Percentiles rank a stretch among this genome's conserved stretches.
These are phyloP conservation scores for Pammene aurita DNA, from an alignment of 2,888 invertebrate species.

Conservation along the genomic window DNA sequence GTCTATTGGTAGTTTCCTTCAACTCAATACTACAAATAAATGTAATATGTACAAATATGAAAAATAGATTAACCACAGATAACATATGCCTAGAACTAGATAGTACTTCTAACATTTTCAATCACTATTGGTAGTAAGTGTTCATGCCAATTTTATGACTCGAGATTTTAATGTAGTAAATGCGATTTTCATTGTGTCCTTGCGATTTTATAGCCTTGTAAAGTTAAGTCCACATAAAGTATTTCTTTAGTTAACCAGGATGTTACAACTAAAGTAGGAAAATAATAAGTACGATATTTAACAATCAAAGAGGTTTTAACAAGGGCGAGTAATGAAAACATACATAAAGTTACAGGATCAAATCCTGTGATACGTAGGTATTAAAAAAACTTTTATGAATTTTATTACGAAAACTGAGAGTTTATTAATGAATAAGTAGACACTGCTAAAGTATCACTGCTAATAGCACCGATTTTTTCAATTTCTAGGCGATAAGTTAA, in stretches of 20 bases:
- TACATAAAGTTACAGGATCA: too few species aligned
- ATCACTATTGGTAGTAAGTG: not conserved
- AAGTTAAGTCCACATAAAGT: slow-evolving; percentile 15
- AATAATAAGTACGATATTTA: too few species aligned
- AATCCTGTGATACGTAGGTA: too few species aligned
- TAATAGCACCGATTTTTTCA: too few species aligned
- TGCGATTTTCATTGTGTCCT: slow-evolving; percentile 17
- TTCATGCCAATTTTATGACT: slow-evolving; percentile 1
- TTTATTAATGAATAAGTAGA: too few species aligned
- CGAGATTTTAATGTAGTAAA: slow-evolving; percentile 9
- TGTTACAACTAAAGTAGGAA: too few species aligned
- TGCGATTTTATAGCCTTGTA: slow-evolving; percentile 16
- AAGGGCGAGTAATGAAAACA: too few species aligned
- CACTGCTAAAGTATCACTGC: too few species aligned
- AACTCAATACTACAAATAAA: not conserved
- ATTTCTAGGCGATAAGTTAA: too few species aligned
- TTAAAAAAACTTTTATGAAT: too few species aligned
- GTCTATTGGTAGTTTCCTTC: not conserved
- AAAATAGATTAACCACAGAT: not conserved
- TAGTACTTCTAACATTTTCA: not conserved
- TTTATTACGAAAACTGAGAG: too few species aligned
- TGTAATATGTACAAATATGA: not conserved
- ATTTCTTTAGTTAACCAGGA: not conserved
- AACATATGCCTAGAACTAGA: not conserved
- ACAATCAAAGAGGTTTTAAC: too few species aligned